Percentiles rank a stretch among this genome's conserved stretches.
These are phyloP conservation scores for Heliconius congener DNA, from an alignment of 1,140 invertebrate species.

Conservation along the genomic window DNA sequence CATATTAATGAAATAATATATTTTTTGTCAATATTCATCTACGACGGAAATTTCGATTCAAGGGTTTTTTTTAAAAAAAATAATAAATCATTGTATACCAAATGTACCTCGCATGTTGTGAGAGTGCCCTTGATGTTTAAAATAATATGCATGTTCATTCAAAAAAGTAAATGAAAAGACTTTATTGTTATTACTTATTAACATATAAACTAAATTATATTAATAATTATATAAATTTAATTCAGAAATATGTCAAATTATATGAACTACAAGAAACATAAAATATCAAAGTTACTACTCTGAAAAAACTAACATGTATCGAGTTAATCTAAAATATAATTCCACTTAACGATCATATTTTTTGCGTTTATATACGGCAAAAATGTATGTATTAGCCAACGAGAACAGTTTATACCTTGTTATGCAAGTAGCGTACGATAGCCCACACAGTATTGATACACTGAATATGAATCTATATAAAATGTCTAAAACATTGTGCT, in stretches of 20 bases:
- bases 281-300: background rate
- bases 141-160: background rate
- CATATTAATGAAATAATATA: no score
- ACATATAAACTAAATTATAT: background rate
- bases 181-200: background rate
- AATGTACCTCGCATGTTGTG: background rate
- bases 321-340: background rate
- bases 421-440: slow-evolving; percentile 56
- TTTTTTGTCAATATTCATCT: no score
- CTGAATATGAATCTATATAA: slow-evolving; percentile 27
- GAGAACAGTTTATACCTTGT: slow-evolving; percentile 41
- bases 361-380: slow-evolving; percentile 28
- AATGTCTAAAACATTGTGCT: slow-evolving; percentile 13
- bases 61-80: background rate
- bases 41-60: no score
- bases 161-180: background rate
- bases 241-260: background rate
- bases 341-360: slow-evolving; percentile 24
- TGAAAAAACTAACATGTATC: background rate
- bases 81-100: background rate
- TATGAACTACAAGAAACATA: background rate
- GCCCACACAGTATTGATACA: slow-evolving; percentile 20
- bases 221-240: background rate
- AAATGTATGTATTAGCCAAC: slow-evolving; percentile 26
- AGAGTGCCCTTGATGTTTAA: background rate